A percentile compares a stretch with the other conserved stretches of the same genome.
Conservation (phyloP, 2,888 invertebrate genomes). For the Eilema caniola region DNA sequence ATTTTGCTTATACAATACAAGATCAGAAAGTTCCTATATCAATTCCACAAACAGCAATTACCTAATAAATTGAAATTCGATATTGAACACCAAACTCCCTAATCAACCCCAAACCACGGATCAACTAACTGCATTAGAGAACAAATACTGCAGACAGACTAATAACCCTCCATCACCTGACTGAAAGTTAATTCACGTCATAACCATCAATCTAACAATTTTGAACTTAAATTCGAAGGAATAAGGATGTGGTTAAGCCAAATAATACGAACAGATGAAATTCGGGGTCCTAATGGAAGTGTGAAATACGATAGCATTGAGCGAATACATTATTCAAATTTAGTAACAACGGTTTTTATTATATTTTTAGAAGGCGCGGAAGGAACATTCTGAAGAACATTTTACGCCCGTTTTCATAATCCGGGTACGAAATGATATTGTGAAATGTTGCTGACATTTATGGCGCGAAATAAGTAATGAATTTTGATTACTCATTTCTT, state of each 20-base stretch:
- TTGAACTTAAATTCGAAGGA: constrained; percentile 31
- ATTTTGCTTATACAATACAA: constrained; percentile 10
- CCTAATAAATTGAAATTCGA: constrained; percentile 51
- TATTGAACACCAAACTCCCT: constrained; percentile 40
- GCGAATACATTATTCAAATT: constrained; percentile 80
- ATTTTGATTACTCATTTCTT: neutral
- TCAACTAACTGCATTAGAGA: constrained; percentile 65
- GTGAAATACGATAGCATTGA: constrained; percentile 77
- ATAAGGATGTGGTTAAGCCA: constrained; percentile 34
- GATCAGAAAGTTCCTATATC: constrained; percentile 28
- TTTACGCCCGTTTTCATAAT: constrained; percentile 23
- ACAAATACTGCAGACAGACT: constrained; percentile 59
- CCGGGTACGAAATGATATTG: constrained; percentile 27
- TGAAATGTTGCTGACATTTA: constrained; percentile 18
- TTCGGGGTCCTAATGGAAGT: constrained; percentile 75
- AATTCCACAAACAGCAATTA: constrained; percentile 37
- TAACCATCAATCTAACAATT: constrained; percentile 39
- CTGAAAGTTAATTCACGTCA: constrained; percentile 62
- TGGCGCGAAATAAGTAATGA: constrained; percentile 15
- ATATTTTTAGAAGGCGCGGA: constrained; percentile 52
- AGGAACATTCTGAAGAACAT: constrained; percentile 48
- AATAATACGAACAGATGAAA: constrained; percentile 48
- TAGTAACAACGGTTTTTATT: constrained; percentile 68
- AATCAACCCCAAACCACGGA: constrained; percentile 55
- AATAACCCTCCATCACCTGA: constrained; percentile 61